Evolutionary conservation across 2,113 vertebrate genomes (phyloP).

Genomic region (Theristicus caerulescens): DNA sequence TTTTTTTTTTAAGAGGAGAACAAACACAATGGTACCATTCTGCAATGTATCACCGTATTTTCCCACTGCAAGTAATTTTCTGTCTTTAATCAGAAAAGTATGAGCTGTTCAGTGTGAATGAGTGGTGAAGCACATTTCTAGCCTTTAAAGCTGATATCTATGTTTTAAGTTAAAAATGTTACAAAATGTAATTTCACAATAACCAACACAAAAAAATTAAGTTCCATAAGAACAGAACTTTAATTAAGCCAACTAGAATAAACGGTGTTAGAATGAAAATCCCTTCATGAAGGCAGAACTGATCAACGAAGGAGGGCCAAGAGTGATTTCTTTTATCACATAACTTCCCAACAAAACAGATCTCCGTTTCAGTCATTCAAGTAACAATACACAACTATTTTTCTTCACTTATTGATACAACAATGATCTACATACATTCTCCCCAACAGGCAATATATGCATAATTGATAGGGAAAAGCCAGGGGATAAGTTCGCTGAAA

Average conservation of each 20-base stretch:
- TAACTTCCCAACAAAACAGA: not conserved
- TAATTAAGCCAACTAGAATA: not conserved
- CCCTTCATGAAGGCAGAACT: not conserved
- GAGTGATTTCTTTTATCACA: not conserved
- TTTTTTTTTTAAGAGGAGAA: not conserved
- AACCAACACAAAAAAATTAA: not conserved
- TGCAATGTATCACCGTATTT: not conserved
- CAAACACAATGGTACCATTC: not conserved
- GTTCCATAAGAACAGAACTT: not conserved
- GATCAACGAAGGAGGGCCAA: not conserved
- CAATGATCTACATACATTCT: not conserved
- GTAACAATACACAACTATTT: not conserved
- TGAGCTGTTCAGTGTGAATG: not conserved
- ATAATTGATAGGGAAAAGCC: not conserved
- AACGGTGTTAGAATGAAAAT: not conserved
- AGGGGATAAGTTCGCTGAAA: not conserved
- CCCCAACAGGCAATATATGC: not conserved
- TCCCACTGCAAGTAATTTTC: not conserved
- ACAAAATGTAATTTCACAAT: not conserved
- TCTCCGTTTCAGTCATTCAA: not conserved
- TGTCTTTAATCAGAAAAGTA: not conserved
- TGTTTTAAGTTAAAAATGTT: not conserved
- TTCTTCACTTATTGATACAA: conserved; percentile 14
- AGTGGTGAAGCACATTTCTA: not conserved
- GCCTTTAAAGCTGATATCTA: not conserved